Conservation (phyloP, 2,797 vertebrate species). For the Helarctos malayanus region DNA sequence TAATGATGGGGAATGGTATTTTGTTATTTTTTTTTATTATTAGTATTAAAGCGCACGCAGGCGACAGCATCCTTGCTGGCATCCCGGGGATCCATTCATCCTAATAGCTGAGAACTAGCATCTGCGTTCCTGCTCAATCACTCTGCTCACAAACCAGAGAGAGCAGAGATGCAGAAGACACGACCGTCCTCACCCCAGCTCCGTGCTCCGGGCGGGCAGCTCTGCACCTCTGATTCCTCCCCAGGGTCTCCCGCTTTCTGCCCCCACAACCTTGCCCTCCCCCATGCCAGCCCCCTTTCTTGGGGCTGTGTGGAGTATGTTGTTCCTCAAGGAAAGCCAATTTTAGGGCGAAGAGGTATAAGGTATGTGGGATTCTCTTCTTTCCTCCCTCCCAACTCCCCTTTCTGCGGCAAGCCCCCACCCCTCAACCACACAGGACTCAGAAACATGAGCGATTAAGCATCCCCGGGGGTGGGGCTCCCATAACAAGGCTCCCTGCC, state of each 20-base stretch:
- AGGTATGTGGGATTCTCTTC: background rate
- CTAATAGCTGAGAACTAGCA: background rate
- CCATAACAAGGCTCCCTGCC: background rate
- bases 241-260: fast-evolving
- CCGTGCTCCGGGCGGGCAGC: background rate
- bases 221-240: background rate
- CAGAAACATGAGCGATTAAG: background rate
- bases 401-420: background rate
- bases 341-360: background rate
- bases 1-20: slow-evolving; percentile 69
- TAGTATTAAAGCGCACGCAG: background rate
- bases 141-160: slow-evolving; percentile 59
- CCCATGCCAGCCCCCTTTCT: background rate
- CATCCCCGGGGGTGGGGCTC: background rate
- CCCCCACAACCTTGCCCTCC: fast-evolving
- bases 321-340: background rate
- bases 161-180: background rate
- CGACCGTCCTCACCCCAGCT: fast-evolving
- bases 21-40: slow-evolving; percentile 42
- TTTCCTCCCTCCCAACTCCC: background rate
- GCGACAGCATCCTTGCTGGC: background rate
- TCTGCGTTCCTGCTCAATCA: background rate
- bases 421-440: background rate
- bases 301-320: background rate
- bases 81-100: slow-evolving; percentile 27